Conservation (phyloP, 1,140 invertebrate genomes). For the Euura saliciscinereae region DNA sequence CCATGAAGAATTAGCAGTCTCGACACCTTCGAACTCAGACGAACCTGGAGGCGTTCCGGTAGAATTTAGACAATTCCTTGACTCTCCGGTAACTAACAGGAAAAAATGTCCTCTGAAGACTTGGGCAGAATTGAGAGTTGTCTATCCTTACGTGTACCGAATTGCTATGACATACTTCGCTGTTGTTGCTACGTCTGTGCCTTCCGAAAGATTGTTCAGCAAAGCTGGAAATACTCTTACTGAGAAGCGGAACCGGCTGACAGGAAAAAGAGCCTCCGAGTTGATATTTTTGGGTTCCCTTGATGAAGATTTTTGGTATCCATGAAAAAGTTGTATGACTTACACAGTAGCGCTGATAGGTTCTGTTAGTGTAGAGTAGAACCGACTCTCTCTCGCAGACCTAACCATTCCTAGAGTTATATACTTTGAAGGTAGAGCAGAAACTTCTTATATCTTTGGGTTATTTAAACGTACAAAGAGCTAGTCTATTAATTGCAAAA, state of each 20-base stretch:
- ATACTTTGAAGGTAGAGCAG: no score
- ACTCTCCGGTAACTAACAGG: slow-evolving; percentile 30
- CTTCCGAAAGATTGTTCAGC: slow-evolving; percentile 50
- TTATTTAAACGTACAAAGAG: no score
- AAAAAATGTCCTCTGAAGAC: slow-evolving; percentile 46
- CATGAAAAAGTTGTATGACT: no score
- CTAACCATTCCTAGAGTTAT: no score
- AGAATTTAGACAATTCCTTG: slow-evolving; percentile 18
- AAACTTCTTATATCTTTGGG: no score
- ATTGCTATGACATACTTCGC: slow-evolving; percentile 42
- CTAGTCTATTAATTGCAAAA: no score
- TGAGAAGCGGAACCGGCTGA: slow-evolving; percentile 20
- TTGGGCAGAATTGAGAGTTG: slow-evolving; percentile 44
- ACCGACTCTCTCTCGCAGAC: no score
- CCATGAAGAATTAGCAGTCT: no score
- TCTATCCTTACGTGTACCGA: slow-evolving; percentile 41
- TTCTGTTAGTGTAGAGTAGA: no score
- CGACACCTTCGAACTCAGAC: no score
- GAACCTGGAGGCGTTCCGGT: background rate
- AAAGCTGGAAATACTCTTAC: slow-evolving; percentile 34
- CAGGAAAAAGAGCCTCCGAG: slow-evolving; percentile 19
- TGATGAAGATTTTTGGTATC: no score
- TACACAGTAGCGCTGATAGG: no score
- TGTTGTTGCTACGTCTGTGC: slow-evolving; percentile 47
- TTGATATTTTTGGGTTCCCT: slow-evolving; percentile 22